Base-by-base conservation (phyloP, 92 coral and sea anemone species). In the Parazoanthus darwini region DNA sequence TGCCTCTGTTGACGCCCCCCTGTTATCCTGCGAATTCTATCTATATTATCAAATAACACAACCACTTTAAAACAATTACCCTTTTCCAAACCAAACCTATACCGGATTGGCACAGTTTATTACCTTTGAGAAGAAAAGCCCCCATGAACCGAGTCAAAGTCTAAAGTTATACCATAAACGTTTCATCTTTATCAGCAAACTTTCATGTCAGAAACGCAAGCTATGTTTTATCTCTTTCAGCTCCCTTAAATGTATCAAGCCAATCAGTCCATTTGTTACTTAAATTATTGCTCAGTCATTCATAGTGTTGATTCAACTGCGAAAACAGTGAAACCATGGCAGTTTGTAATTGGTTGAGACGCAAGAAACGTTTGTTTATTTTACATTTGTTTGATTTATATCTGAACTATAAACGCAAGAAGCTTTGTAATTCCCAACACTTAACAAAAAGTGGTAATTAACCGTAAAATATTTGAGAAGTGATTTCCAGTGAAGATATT, bases 301-400 rank as follows among this genome's bases (percentile, higher is more conserved):
- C 37, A 48, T 15, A 33, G 9, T 5, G 44, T 84, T 84, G 79
- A 70, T 50, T 71, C 87, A 84, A 84, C 87, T 84, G 87, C 15
- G 78, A 29, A 84, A 84, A 71, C 87, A 84, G 26, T 84, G 23
- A 71, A 84, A 25, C 71, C 87, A 71, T 84, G 87, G 87, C 87
- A 84, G 68, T 22, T 44, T 35, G 13, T 50, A 56, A 70, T 70
- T 84, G 87, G 87, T 36, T 84, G 16, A 36, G 42, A 44, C 36
- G 13, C 56, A 36, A 44, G 67, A 84, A 84, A 71, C 2, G 22
- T 35, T 29, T 33, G 65, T 71, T 71, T 29, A 25, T 71, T 39
- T 39, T 48, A 46, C 36, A 43, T 82, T 67, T 82, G 58, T 63
- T 20, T 63, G 29, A 26, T 44, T 14, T 35, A 56, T 56, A 48